Percentiles rank a stretch among this genome's conserved stretches.
phyloP scores from a whole-genome alignment of 2,113 vertebrate genomes.

The Petrocephalus microphthalmus region DNA sequence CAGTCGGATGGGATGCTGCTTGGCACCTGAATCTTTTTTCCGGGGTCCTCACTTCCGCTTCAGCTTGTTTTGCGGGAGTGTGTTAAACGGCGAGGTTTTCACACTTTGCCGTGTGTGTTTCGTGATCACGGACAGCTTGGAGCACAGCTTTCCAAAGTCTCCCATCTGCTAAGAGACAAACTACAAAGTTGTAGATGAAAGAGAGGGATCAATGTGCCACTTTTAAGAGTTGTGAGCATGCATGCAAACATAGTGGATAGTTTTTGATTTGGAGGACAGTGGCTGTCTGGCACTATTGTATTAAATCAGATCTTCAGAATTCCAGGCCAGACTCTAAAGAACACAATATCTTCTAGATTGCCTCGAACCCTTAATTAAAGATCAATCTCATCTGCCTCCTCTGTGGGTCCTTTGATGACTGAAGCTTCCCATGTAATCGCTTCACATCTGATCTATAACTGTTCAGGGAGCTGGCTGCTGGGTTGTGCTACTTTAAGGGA shows the following conservation, averaged over 20 bases:
- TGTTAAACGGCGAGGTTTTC: neutral
- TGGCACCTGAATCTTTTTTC: neutral
- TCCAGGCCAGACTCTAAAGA: slow-evolving; percentile 45
- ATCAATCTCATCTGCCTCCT: slow-evolving; percentile 57
- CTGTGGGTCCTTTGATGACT: slow-evolving; percentile 36
- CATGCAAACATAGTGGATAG: neutral
- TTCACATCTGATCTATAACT: slow-evolving; percentile 56
- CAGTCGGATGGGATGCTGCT: neutral
- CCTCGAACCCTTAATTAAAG: slow-evolving; percentile 49
- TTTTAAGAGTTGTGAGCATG: neutral
- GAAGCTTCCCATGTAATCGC: slow-evolving; percentile 48
- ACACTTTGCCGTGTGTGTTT: neutral
- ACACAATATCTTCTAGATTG: slow-evolving; percentile 48
- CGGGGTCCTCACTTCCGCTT: neutral
- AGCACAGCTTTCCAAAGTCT: neutral
- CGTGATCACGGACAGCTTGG: slow-evolving; percentile 1
- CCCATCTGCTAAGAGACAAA: neutral
- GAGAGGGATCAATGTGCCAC: neutral
- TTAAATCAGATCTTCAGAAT: slow-evolving; percentile 49
- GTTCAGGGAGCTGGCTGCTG: slow-evolving; percentile 36
- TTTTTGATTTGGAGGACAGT: neutral
- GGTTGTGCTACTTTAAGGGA: neutral
- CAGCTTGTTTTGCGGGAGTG: neutral
- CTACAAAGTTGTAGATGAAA: neutral
- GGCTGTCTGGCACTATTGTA: slow-evolving; percentile 32